Evolutionary conservation across 2,113 vertebrate genomes (phyloP).

Genomic region (Nematolebias whitei): DNA sequence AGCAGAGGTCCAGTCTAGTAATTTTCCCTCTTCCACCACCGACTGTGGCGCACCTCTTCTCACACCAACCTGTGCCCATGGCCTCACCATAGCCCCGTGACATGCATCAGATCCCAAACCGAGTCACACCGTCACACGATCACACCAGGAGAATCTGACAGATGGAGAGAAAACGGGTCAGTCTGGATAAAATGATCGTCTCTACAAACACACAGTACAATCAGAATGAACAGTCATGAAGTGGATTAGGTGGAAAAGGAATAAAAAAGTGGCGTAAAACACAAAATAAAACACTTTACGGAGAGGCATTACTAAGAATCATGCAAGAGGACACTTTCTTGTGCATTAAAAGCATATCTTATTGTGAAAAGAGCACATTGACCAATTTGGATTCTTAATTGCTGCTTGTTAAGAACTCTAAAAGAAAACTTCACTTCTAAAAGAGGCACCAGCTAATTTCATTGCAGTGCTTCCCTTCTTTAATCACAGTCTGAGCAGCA

Average conservation of each 20-base stretch:
- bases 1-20: conserved; percentile 33
- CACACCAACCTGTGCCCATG: conserved; percentile 65
- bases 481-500: conserved; percentile 6
- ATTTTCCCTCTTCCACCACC: conserved; percentile 27
- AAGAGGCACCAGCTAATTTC: conserved; percentile 13
- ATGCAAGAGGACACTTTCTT: neutral
- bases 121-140: conserved; percentile 15
- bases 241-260: conserved; percentile 33
- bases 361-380: neutral
- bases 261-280: conserved; percentile 27
- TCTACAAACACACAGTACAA: conserved; percentile 29
- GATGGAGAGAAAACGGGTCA: conserved; percentile 37
- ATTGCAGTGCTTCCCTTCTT: conserved; percentile 2
- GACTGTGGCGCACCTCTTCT: conserved; percentile 58
- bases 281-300: conserved; percentile 33
- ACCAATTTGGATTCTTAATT: neutral
- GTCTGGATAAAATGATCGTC: conserved; percentile 24
- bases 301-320: neutral
- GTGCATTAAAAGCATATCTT: neutral
- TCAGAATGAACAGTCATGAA: conserved; percentile 30
- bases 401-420: conserved; percentile 6
- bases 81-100: conserved; percentile 75
- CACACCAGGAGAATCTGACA: conserved; percentile 40
- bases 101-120: conserved; percentile 55
- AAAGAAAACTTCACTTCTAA: conserved; percentile 7